Conservation (phyloP, 2,888 invertebrate species). For the Rhogogaster chlorosoma region DNA sequence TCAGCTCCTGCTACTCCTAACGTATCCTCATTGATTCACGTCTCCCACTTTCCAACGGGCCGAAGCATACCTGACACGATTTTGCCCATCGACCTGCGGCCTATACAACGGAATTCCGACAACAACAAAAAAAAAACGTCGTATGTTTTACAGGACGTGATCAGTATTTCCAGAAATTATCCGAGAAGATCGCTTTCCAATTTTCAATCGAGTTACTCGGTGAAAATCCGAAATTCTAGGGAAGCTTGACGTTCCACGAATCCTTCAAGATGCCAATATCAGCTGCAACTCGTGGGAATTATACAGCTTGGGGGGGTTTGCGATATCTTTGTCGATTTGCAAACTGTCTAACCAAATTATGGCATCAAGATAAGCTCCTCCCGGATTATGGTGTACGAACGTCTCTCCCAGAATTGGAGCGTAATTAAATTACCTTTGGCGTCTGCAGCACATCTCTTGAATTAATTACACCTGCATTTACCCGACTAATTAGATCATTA, state of each 20-base stretch:
- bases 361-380: conserved; percentile 13
- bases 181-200: background rate
- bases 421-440: conserved; percentile 41
- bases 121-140: background rate
- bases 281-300: background rate
- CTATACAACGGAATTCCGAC: background rate
- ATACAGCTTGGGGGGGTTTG: background rate
- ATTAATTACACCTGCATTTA: conserved; percentile 35
- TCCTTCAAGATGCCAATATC: background rate
- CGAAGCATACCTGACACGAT: background rate
- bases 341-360: conserved; percentile 18
- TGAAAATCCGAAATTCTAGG: background rate
- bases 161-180: background rate
- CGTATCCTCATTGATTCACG: conserved; percentile 49
- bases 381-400: conserved; percentile 15
- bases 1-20: conserved; percentile 41
- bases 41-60: conserved; percentile 12
- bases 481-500: conserved; percentile 37
- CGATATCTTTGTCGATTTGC: conserved; percentile 30
- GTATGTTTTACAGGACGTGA: no score
- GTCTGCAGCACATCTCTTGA: conserved; percentile 39
- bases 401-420: conserved; percentile 34
- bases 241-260: background rate
- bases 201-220: background rate
- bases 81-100: conserved; percentile 16